Base-by-base conservation (phyloP, 2,797 vertebrate species). In the Mastacembelus armatus region DNA sequence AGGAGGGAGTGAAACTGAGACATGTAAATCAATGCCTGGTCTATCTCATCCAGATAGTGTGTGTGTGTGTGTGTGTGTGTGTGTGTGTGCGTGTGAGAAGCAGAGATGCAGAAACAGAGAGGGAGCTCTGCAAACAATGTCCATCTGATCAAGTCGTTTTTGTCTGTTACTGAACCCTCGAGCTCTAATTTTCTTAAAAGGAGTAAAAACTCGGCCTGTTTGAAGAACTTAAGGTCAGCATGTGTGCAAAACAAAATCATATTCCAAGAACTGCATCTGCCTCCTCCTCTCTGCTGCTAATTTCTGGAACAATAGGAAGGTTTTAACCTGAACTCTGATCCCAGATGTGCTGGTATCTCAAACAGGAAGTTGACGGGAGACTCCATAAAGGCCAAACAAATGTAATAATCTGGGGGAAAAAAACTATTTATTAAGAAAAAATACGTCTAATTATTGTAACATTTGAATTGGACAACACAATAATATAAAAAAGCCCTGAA, bases 1-100 rank as follows among this genome's bases (percentile, higher is more conserved):
- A 40, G 71, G 67, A 40, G 77, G 84, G 77, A 64, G 72, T 66
- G 68, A 68, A 49, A 71, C 30, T n/a, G 78, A 83, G 69, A 84
- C 36, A 40, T 71, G 74, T 81, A 78, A 86, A 86, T 89, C 86
- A 76, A 81, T 85, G 73, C 66, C 66, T 61, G 63, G 29, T 64
- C 74, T 80, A 63, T 77, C 77, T 82, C 60, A 76, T 47, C 22
- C 56, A 71, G 73, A 83, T 66, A 74, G 12, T n/a, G 38, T 43
- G 29, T 45, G 7, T 51, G 56, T 80, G 50, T 71, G 50, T 58
- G 58, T 44, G 50, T 35, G 35, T 60, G 55, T 55, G 56, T 49
- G 47, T 42, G 45, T 45, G 54, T 60, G 22, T 55, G 30, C 55
- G 51, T n/a, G n/a, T n/a, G n/a, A n/a, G 19, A 7, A 21, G 7